A percentile compares a stretch with the other conserved stretches of the same genome.
Conservation (phyloP, 2,888 invertebrate species). For the Drosophila robusta region DNA sequence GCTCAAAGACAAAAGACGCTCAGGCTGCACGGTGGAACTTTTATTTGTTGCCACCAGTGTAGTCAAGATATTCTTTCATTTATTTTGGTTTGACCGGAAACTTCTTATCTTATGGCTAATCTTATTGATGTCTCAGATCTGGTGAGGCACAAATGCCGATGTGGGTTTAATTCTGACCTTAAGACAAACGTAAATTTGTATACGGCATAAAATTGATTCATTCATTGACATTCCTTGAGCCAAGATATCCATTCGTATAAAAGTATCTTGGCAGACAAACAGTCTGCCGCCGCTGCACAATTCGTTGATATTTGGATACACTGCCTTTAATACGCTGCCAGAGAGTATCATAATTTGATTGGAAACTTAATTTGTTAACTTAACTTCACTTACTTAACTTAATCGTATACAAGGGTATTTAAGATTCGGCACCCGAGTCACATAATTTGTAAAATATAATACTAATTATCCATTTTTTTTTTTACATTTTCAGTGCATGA, state of each 20-base stretch:
- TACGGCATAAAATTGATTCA: slow-evolving; percentile 70
- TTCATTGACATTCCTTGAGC: slow-evolving; percentile 61
- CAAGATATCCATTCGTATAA: slow-evolving; percentile 33
- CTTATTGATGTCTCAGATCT: slow-evolving; percentile 75
- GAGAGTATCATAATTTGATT: slow-evolving; percentile 1
- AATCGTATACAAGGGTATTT: too few relatives aligned
- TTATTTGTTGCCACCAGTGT: slow-evolving; percentile 46
- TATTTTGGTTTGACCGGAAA: slow-evolving; percentile 79
- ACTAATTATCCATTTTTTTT: not conserved
- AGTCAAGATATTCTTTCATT: slow-evolving; percentile 45
- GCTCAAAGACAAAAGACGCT: not conserved
- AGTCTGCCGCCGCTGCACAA: slow-evolving; percentile 29
- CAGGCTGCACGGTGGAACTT: not conserved
- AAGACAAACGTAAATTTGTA: slow-evolving; percentile 65
- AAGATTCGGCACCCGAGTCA: too few relatives aligned
- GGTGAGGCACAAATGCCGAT: slow-evolving; percentile 60
- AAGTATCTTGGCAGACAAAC: slow-evolving; percentile 38
- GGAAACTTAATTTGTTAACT: too few relatives aligned
- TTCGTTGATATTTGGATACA: slow-evolving; percentile 1
- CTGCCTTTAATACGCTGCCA: not conserved
- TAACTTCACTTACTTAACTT: too few relatives aligned
- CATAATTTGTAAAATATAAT: too few relatives aligned
- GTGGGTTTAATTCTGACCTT: slow-evolving; percentile 63
- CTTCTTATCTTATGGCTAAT: slow-evolving; percentile 81
- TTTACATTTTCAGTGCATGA: slow-evolving; percentile 21